phyloP scores from a whole-genome alignment of 2,113 vertebrate genomes.

The Phrynosoma blainvillii region DNA sequence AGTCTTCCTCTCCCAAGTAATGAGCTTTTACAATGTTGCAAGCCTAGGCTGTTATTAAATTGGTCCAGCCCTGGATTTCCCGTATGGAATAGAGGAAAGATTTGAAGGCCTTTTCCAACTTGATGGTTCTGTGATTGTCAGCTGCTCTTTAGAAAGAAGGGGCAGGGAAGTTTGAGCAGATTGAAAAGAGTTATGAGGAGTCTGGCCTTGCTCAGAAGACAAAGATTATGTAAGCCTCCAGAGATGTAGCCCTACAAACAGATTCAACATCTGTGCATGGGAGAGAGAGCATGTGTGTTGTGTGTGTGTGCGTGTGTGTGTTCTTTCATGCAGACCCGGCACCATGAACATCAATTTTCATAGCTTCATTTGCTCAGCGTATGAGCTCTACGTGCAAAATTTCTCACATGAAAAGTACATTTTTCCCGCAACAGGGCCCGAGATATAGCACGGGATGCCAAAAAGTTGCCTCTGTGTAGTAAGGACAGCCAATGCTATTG shows the following conservation, averaged over 20 bases:
- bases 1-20: background rate
- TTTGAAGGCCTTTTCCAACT: background rate
- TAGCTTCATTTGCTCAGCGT: slow-evolving; percentile 13
- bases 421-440: slow-evolving; percentile 43
- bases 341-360: slow-evolving; percentile 45
- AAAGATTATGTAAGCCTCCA: slow-evolving; percentile 15
- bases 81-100: background rate
- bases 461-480: background rate
- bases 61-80: background rate
- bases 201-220: slow-evolving; percentile 22
- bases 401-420: slow-evolving; percentile 44
- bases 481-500: background rate
- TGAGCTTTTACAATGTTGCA: no score
- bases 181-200: background rate
- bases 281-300: background rate
- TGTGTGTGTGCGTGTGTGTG: background rate
- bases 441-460: background rate
- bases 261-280: slow-evolving; percentile 1
- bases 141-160: background rate
- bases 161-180: background rate
- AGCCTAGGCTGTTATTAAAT: background rate
- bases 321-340: slow-evolving; percentile 38
- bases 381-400: slow-evolving; percentile 49
- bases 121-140: background rate
- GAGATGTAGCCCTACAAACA: slow-evolving; percentile 20